A percentile compares a stretch with the other conserved stretches of the same genome.
Conservation (phyloP, 2,888 invertebrate genomes). For the Leucophenga montana region DNA sequence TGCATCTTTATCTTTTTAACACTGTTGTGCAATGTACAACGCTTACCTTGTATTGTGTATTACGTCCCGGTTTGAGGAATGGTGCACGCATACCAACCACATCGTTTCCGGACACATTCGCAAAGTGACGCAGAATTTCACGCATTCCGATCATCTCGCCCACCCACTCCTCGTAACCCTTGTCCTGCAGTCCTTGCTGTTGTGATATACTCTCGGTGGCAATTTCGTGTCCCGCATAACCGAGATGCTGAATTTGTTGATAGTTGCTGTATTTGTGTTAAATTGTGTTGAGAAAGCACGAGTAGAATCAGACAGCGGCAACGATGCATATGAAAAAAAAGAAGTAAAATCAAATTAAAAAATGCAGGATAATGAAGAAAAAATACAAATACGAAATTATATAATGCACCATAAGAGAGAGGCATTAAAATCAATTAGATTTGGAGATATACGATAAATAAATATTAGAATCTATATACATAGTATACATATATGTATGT, state of each 20-base stretch:
- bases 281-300: neutral
- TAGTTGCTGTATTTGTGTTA: conserved; percentile 85
- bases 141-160: conserved; percentile 96
- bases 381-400: neutral
- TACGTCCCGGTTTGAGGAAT: conserved; percentile 92
- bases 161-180: conserved; percentile 93
- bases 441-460: too few relatives aligned
- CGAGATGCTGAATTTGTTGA: conserved; percentile 90
- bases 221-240: conserved; percentile 90
- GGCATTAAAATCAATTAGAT: neutral
- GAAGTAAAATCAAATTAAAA: neutral
- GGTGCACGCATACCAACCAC: conserved; percentile 91
- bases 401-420: neutral
- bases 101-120: conserved; percentile 86
- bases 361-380: neutral
- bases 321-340: neutral
- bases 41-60: conserved; percentile 89
- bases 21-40: neutral
- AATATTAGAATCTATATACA: too few relatives aligned
- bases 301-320: conserved; percentile 2
- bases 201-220: conserved; percentile 79
- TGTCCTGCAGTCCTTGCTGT: conserved; percentile 89
- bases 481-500: too few relatives aligned
- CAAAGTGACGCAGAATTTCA: conserved; percentile 86
- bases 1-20: too few relatives aligned